Conservation (phyloP, 2,113 vertebrate genomes). For the Sylvia atricapilla region DNA sequence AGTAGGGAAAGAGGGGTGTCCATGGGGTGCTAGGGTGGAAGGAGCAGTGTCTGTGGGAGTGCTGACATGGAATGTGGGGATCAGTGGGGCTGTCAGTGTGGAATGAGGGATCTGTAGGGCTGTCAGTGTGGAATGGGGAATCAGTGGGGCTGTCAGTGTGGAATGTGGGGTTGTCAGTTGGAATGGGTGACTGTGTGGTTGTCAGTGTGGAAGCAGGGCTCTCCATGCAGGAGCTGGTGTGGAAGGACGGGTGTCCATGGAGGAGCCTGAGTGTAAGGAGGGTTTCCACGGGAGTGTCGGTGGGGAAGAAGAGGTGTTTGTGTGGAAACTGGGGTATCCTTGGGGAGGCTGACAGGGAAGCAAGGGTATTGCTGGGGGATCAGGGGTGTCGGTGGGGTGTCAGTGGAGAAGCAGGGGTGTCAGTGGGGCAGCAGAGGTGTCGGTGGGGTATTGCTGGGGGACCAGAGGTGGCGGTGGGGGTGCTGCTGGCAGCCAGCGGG, state of each 20-base stretch:
- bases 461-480: neutral
- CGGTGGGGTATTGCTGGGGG: neutral
- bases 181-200: no score
- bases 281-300: neutral
- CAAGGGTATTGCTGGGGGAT: neutral
- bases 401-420: neutral
- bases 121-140: no score
- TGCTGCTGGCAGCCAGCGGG: neutral
- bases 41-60: neutral
- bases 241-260: neutral
- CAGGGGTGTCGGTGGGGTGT: neutral
- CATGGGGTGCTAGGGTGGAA: fast-evolving
- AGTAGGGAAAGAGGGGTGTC: no score
- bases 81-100: no score
- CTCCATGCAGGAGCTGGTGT: neutral
- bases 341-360: fast-evolving
- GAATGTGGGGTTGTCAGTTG: no score
- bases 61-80: neutral
- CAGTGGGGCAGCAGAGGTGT: no score
- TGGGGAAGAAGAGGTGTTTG: neutral
- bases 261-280: neutral
- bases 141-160: no score
- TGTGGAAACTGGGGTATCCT: neutral
- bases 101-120: neutral
- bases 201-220: no score